Evolutionary conservation across 2,113 vertebrate genomes (phyloP).

Genomic region (Pipra filicauda): DNA sequence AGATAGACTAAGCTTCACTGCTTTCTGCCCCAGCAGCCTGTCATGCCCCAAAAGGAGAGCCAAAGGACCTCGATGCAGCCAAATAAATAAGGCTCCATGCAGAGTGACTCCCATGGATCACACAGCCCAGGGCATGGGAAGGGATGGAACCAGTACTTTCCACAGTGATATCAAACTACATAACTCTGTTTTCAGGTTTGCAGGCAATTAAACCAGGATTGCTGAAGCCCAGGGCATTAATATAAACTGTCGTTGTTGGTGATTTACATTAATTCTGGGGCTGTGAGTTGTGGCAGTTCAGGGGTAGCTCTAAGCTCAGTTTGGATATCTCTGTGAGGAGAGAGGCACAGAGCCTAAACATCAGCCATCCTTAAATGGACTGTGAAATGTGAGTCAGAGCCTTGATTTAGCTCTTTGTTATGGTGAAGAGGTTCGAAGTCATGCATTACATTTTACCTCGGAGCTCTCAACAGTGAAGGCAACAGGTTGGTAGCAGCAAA

Average conservation of each 20-base stretch:
- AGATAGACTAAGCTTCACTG: not conserved
- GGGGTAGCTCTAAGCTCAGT: not conserved
- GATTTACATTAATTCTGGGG: not conserved
- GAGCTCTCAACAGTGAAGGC: not conserved
- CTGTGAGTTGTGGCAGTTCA: not conserved
- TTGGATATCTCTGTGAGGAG: not conserved
- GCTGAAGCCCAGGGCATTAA: not conserved
- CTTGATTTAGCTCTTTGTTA: not conserved
- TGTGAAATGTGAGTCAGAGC: conserved; percentile 18
- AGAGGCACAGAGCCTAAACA: not conserved
- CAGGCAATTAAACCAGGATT: not conserved
- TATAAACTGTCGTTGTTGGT: not conserved
- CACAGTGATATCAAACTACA: not conserved
- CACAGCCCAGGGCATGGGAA: not conserved
- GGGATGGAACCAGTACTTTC: not conserved
- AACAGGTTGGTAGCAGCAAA: not conserved
- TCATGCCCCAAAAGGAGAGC: not conserved
- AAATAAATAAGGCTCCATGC: not conserved
- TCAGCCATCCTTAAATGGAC: not conserved
- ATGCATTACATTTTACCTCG: not conserved
- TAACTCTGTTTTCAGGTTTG: not conserved
- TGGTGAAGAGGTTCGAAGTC: not conserved
- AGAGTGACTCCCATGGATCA: rapidly evolving
- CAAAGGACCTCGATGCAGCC: not conserved
- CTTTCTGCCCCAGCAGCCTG: not conserved